Conservation (phyloP, 2,113 vertebrate species). For the Silurus meridionalis region DNA sequence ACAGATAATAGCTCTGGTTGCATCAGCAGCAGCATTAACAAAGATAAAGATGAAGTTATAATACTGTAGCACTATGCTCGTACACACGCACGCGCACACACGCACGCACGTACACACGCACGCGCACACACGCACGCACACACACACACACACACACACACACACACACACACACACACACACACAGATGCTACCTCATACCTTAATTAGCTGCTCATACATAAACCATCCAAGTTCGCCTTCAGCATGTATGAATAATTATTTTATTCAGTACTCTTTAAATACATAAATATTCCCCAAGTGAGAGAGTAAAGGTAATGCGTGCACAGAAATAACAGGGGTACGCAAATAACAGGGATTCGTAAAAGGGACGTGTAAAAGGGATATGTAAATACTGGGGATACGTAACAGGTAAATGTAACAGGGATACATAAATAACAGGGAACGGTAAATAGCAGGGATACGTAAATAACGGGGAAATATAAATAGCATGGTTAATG, state of each 20-base stretch:
- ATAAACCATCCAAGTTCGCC: constrained; percentile 27
- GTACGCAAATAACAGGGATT: neutral
- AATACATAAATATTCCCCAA: constrained; percentile 16
- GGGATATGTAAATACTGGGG: too few species aligned
- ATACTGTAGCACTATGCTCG: neutral
- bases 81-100: neutral
- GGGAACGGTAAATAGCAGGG: too few species aligned
- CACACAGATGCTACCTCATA: neutral
- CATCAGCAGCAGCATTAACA: constrained; percentile 24
- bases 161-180: constrained; percentile 17
- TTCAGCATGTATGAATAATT: constrained; percentile 25
- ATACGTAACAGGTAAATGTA: too few species aligned
- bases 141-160: constrained; percentile 13
- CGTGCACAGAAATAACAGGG: neutral
- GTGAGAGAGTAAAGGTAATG: neutral
- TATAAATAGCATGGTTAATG: too few species aligned
- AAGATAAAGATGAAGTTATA: constrained; percentile 31
- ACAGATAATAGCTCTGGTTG: constrained; percentile 1
- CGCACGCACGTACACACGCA: neutral
- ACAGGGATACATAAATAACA: too few species aligned
- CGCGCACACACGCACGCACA: neutral
- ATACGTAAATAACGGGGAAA: too few species aligned
- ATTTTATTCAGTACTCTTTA: constrained; percentile 16
- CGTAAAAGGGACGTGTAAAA: too few species aligned
- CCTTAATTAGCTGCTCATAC: constrained; percentile 37